Evolutionary conservation across 2,797 vertebrate species (phyloP).

Genomic region (Melanotaenia maccullochi): DNA sequence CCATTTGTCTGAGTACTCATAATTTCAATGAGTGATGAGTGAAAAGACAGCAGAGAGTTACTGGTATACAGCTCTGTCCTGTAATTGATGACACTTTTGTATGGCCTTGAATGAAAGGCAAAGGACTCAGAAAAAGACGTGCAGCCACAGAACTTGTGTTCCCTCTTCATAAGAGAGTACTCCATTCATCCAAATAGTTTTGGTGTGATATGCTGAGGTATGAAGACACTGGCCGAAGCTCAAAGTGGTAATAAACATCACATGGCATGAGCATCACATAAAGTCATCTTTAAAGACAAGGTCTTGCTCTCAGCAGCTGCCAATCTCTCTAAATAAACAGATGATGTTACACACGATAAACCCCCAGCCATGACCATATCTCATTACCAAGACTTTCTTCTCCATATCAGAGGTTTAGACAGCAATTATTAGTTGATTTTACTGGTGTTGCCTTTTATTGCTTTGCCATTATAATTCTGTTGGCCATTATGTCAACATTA

Average conservation of each 20-base stretch:
- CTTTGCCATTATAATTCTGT: too few relatives aligned
- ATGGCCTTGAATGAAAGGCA: conserved; percentile 50
- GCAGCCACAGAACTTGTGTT: conserved; percentile 15
- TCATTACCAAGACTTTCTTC: not conserved
- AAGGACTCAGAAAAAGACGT: conserved; percentile 8
- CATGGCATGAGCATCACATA: conserved; percentile 4
- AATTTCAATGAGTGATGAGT: conserved; percentile 33
- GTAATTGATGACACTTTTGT: conserved; percentile 56
- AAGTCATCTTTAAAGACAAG: conserved; percentile 2
- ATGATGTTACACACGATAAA: not conserved
- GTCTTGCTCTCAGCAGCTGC: not conserved
- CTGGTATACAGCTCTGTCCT: conserved; percentile 14
- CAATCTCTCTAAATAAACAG: conserved; percentile 5
- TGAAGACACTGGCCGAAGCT: conserved; percentile 1
- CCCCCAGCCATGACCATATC: conserved; percentile 3
- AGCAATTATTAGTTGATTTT: too few relatives aligned
- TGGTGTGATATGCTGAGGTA: conserved; percentile 10
- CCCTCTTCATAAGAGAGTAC: conserved; percentile 3
- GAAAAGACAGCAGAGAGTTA: conserved; percentile 36
- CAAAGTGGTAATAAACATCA: conserved; percentile 11
- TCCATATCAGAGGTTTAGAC: not conserved
- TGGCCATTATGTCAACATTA: too few relatives aligned
- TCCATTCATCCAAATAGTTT: conserved; percentile 14
- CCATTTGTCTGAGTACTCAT: conserved; percentile 34
- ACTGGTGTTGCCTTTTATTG: too few relatives aligned